Percentiles rank a stretch among this genome's conserved stretches.
Conservation (phyloP, 1,140 invertebrate genomes). For the Cotesia chilonis region DNA sequence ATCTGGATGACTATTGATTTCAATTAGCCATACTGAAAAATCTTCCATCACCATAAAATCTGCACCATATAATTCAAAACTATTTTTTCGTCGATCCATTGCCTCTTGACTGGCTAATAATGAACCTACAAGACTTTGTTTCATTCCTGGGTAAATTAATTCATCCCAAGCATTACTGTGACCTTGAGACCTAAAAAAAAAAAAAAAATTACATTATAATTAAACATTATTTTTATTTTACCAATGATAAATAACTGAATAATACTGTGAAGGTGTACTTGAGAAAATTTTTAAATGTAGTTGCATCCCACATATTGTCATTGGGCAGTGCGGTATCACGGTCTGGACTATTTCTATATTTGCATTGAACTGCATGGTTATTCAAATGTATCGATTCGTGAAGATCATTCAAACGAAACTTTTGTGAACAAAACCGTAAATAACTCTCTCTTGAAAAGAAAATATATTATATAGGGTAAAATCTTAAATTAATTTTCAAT, state of each 20-base stretch:
- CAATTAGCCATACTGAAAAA: conserved; percentile 90
- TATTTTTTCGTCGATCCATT: conserved; percentile 87
- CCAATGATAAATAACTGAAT: conserved; percentile 1
- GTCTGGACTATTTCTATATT: conserved; percentile 83
- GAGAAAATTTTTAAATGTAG: conserved; percentile 61
- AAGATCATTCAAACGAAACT: conserved; percentile 87
- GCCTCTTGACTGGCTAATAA: conserved; percentile 86
- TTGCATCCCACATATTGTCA: conserved; percentile 73
- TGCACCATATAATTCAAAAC: conserved; percentile 92
- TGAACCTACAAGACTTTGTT: conserved; percentile 85
- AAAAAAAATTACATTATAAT: conserved; percentile 9
- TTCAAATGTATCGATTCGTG: conserved; percentile 93
- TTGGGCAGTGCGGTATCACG: conserved; percentile 76
- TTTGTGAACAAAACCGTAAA: conserved; percentile 90
- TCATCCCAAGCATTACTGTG: conserved; percentile 80
- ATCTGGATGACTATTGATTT: conserved; percentile 94
- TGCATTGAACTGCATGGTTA: conserved; percentile 92
- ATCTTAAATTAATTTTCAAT: too few relatives aligned
- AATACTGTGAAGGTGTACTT: conserved; percentile 46
- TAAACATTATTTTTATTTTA: not conserved
- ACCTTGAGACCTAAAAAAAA: conserved; percentile 65
- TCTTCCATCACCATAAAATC: conserved; percentile 93
- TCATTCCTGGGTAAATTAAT: conserved; percentile 90
- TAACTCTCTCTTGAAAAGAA: conserved; percentile 79
- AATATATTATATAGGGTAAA: not conserved